These are phyloP conservation scores for Lasioglossum figueresi DNA, from an alignment of 2,888 invertebrate genomes.

Conservation along the genomic window DNA sequence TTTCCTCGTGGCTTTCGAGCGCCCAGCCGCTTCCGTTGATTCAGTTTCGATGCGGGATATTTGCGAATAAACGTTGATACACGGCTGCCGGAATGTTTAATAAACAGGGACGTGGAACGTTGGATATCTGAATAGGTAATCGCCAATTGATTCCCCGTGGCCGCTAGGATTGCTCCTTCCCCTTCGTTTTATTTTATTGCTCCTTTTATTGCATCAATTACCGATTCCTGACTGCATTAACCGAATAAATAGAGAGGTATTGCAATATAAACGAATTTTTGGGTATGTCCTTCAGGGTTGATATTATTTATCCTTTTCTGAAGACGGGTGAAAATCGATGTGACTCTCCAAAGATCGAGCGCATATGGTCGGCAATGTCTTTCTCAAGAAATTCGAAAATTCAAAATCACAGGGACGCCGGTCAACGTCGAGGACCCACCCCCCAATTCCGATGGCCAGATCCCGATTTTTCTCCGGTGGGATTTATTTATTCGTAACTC, in stretches of 20 bases:
- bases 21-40: constrained; percentile 15
- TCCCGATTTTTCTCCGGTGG: neutral
- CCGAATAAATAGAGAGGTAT: neutral
- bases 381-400: neutral
- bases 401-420: neutral
- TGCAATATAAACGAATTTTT: neutral
- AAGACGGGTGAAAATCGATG: neutral
- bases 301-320: neutral
- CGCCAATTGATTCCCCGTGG: constrained; percentile 45
- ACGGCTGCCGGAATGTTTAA: constrained; percentile 53
- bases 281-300: neutral
- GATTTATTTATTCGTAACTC: constrained; percentile 46
- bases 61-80: constrained; percentile 52
- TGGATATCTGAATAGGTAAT: constrained; percentile 41
- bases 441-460: neutral
- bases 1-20: constrained; percentile 2
- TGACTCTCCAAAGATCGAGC: neutral
- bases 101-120: constrained; percentile 32
- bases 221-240: neutral
- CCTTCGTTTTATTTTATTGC: neutral
- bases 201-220: neutral
- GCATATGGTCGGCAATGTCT: neutral
- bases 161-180: too few species aligned
- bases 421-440: neutral
- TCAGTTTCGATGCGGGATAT: constrained; percentile 40